phyloP scores from a whole-genome alignment of 1,140 invertebrate species.

The Triops longicaudatus region DNA sequence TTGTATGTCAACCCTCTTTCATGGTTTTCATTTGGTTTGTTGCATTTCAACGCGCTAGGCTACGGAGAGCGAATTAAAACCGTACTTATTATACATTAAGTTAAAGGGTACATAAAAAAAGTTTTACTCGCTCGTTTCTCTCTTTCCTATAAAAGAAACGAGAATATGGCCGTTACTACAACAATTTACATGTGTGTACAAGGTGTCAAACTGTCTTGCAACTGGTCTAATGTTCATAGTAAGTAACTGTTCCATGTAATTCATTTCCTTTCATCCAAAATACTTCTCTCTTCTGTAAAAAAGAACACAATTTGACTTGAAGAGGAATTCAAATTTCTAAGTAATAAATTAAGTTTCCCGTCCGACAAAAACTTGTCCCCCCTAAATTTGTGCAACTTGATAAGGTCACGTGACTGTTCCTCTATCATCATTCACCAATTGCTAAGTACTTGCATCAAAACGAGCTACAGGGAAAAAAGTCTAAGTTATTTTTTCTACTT shows the following conservation, averaged over 20 bases:
- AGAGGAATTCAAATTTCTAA: neutral
- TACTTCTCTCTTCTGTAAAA: neutral
- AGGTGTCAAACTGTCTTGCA: neutral
- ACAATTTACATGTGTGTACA: neutral
- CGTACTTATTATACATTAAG: neutral
- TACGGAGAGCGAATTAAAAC: neutral
- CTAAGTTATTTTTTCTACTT: no score
- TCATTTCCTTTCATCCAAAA: neutral
- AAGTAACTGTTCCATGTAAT: no score
- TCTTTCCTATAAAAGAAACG: neutral
- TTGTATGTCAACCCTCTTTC: neutral
- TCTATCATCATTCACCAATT: neutral
- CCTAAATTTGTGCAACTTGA: neutral
- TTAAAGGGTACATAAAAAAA: neutral
- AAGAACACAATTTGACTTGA: neutral
- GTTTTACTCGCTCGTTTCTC: neutral
- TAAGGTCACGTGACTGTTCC: slow-evolving; percentile 9
- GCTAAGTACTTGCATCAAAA: neutral
- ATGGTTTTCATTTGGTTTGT: neutral
- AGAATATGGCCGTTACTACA: neutral
- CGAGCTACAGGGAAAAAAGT: neutral
- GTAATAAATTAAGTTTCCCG: neutral
- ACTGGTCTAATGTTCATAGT: no score
- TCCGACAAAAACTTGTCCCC: neutral
- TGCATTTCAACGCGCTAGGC: neutral